Percentiles rank a stretch among this genome's conserved stretches.
Conservation (phyloP, 2,113 vertebrate genomes). For the Myotis lucifugus region DNA sequence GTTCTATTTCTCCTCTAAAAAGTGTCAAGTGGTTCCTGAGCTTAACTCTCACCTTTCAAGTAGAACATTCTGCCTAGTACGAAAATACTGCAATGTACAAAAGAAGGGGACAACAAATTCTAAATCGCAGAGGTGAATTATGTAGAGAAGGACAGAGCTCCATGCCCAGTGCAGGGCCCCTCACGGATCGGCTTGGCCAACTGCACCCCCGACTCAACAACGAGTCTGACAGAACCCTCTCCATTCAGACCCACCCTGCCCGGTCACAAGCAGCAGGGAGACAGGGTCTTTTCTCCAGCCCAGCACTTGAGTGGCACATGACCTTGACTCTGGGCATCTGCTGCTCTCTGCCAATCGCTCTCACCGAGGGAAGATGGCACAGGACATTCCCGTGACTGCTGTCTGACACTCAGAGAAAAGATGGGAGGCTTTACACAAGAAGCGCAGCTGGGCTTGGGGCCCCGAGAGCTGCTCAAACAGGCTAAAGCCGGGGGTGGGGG, state of each 20-base stretch:
- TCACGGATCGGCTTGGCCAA: neutral
- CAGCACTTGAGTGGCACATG: conserved; percentile 80
- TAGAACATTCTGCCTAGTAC: neutral
- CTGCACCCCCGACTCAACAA: neutral
- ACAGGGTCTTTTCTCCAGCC: conserved; percentile 71
- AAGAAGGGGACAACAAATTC: neutral
- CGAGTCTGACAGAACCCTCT: neutral
- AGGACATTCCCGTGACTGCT: conserved; percentile 79
- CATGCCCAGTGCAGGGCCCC: rapidly evolving
- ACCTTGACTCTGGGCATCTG: conserved; percentile 73
- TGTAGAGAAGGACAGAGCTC: neutral
- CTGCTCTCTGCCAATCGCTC: conserved; percentile 67
- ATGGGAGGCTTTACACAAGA: conserved; percentile 64
- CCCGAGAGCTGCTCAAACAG: neutral
- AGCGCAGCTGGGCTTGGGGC: conserved; percentile 69
- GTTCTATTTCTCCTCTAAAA: neutral
- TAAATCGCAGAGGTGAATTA: neutral
- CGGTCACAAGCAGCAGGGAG: conserved; percentile 74
- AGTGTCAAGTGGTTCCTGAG: neutral
- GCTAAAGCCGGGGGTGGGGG: neutral
- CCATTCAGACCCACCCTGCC: conserved; percentile 40
- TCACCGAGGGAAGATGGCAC: conserved; percentile 74
- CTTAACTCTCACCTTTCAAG: conserved; percentile 5
- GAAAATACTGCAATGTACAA: neutral
- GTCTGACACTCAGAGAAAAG: conserved; percentile 74